Base-by-base conservation (phyloP, 2,113 vertebrate genomes). In the Tragelaphus strepsiceros region DNA sequence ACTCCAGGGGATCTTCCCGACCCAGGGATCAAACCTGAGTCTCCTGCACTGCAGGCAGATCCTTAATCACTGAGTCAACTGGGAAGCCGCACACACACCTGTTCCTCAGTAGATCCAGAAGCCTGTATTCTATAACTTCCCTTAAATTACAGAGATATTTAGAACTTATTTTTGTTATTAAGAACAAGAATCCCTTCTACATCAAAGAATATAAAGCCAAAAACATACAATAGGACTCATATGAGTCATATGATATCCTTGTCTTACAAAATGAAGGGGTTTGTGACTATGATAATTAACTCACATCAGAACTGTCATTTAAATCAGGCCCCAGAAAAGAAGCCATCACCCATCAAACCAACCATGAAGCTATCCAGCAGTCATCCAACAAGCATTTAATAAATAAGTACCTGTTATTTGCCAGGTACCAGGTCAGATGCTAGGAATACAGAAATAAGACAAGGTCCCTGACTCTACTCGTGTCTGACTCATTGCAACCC, bases 131-230 rank as follows among this genome's bases (percentile, higher is more conserved):
- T 32, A 91, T 64, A 97, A 81, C 77, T 82, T 94, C 71, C 61
- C 78, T 92, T 95, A 43, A 74, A 89, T 86, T 88, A 95, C 87
- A 54, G 28, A 87, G 49, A 62, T 24, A 88, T 35, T 86, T 49
- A 77, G 80, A 92, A 85, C 49, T 82, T 39, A 77, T 7, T 64
- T 64, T 80, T 83, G 26, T 86, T 53, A 67, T 67, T 82, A 90
- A 89, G 58, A 90, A 7, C 49, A 93, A 49, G n/a, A 43, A 64
- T 82, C 24, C 58, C 87, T 35, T 62, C n/a, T 67, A 86, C 39
- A 90, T 82, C 54, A 97, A 39, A 96, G 53, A 92, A 89, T n/a
- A 86, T 35, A 95, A 93, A 67, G 28, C 10, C 46, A 51, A 86
- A 96, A 85, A 54, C 46, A 94, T 56, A 12, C 49, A 90, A 86